Evolutionary conservation across 2,113 vertebrate species (phyloP).

Genomic region (Hirundichthys speculiger): DNA sequence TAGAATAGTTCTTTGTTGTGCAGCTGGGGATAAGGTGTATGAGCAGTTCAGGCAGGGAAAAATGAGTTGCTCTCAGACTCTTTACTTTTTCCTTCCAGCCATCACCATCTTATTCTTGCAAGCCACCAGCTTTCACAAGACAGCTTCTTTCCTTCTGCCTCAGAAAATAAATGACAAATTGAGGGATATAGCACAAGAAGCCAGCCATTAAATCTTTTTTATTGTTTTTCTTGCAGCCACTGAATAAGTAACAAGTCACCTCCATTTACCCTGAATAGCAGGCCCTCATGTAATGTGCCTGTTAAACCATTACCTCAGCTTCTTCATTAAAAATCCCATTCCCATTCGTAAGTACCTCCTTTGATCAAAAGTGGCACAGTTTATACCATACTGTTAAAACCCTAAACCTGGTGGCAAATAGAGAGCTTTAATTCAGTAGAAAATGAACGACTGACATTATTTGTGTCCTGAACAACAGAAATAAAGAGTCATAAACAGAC

Average conservation of each 20-base stretch:
- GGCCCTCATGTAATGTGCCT: slow-evolving; percentile 37
- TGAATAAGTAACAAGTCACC: slow-evolving; percentile 22
- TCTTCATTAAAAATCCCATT: slow-evolving; percentile 41
- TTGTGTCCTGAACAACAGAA: too few relatives aligned
- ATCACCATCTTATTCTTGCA: slow-evolving; percentile 45
- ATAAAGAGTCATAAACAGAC: slow-evolving; percentile 7
- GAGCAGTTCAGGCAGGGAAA: slow-evolving; percentile 22
- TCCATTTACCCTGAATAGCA: slow-evolving; percentile 26
- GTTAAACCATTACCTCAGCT: slow-evolving; percentile 45
- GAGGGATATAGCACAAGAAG: slow-evolving; percentile 31
- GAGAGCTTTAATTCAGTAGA: background rate
- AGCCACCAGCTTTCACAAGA: slow-evolving; percentile 52
- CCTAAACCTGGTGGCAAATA: slow-evolving; percentile 36
- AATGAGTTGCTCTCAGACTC: slow-evolving; percentile 29
- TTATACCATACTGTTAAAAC: slow-evolving; percentile 52
- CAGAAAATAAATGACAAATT: slow-evolving; percentile 28
- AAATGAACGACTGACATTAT: too few relatives aligned
- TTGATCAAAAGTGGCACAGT: slow-evolving; percentile 45
- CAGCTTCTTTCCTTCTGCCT: slow-evolving; percentile 30
- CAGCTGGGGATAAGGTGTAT: slow-evolving; percentile 44
- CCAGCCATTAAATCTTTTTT: slow-evolving; percentile 62
- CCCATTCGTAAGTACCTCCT: slow-evolving; percentile 5
- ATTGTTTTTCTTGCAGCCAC: slow-evolving; percentile 46
- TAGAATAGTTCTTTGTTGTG: slow-evolving; percentile 25
- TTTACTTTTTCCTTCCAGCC: slow-evolving; percentile 18